These are phyloP conservation scores for Melanaphis sacchari DNA, from an alignment of 1,140 invertebrate species.

Conservation along the genomic window DNA sequence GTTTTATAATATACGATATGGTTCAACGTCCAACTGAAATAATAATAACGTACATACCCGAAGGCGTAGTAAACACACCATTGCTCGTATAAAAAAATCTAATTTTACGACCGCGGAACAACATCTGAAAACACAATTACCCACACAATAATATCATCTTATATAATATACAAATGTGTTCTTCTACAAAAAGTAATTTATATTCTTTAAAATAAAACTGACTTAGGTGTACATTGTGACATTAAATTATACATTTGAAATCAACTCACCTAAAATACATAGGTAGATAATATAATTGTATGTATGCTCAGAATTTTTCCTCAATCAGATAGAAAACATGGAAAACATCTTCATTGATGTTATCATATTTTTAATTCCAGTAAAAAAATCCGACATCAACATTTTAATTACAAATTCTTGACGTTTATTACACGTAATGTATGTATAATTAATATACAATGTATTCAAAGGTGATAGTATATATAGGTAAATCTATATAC, in stretches of 20 bases:
- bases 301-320: neutral
- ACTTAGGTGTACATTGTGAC: neutral
- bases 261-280: neutral
- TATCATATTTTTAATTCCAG: neutral
- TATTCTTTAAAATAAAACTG: neutral
- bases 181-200: neutral
- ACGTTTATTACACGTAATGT: neutral
- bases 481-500: neutral
- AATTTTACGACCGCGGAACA: neutral
- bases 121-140: neutral
- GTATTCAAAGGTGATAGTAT: neutral
- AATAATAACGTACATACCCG: conserved; percentile 2
- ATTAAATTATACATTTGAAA: conserved; percentile 4
- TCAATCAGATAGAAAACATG: neutral
- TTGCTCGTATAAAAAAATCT: neutral
- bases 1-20: neutral
- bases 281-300: no score
- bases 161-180: neutral
- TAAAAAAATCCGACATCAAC: neutral
- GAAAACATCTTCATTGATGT: neutral
- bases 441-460: neutral
- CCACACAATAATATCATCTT: neutral
- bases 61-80: neutral
- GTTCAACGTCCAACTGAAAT: neutral
- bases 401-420: neutral